A percentile compares a stretch with the other conserved stretches of the same genome.
These are phyloP conservation scores for Morone saxatilis DNA, from an alignment of 2,113 vertebrate species.

Conservation along the genomic window DNA sequence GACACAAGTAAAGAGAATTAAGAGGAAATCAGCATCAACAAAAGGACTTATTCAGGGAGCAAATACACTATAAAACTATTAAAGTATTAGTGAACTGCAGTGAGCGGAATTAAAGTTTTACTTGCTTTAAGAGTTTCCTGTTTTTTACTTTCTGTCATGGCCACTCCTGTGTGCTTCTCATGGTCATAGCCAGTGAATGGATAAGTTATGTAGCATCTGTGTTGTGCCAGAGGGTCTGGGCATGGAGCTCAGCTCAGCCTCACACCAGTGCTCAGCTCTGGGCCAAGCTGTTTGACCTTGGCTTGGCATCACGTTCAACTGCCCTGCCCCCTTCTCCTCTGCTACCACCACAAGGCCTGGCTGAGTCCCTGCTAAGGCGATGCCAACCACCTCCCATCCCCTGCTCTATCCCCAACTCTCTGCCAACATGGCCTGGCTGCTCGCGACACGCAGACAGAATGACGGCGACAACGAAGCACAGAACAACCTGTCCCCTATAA, in stretches of 20 bases:
- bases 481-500: conserved; percentile 63
- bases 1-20: conserved; percentile 38
- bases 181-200: conserved; percentile 22
- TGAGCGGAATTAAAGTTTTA: conserved; percentile 7
- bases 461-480: conserved; percentile 49
- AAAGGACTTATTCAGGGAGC: conserved; percentile 14
- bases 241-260: conserved; percentile 50
- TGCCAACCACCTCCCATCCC: conserved; percentile 43
- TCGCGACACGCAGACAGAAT: conserved; percentile 48
- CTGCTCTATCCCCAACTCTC: background rate
- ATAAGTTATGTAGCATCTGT: conserved; percentile 35
- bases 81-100: background rate
- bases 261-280: conserved; percentile 34
- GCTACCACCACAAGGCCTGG: conserved; percentile 49
- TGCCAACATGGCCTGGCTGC: conserved; percentile 56
- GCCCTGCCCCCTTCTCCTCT: conserved; percentile 34
- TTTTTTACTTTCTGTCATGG: conserved; percentile 24
- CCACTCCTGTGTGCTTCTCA: conserved; percentile 12
- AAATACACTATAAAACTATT: background rate
- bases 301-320: conserved; percentile 55
- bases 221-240: conserved; percentile 52
- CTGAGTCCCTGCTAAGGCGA: conserved; percentile 28
- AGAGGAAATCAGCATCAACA: background rate
- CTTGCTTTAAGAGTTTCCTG: conserved; percentile 13
- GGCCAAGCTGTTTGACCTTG: conserved; percentile 71